Evolutionary conservation across 2,113 vertebrate genomes (phyloP), one percentile per base, ranked within the genome.

Genomic region (Podiceps cristatus): DNA sequence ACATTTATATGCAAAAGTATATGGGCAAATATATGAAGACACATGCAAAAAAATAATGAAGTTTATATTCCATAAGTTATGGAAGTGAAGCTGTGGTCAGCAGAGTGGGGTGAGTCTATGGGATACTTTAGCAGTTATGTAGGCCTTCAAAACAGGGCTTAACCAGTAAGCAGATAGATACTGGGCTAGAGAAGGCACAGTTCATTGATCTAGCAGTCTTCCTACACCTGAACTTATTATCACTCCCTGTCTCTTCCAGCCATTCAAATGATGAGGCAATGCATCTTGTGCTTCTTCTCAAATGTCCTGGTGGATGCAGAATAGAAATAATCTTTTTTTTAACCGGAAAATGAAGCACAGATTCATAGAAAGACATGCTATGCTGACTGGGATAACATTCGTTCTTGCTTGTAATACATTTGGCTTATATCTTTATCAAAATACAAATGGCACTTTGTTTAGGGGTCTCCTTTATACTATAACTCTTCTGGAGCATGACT

Each of bases 71-170:
- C 2, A 0, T 9, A 23, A 29, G 12, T 8, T 56, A 44, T 0
- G 0, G 49, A 75, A 92, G 47, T 19, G 68, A 55, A 80, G 60
- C 28, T 74, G 35, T 8, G 4, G 35, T 78, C 73, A 85, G 44
- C 53, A 79, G 22, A 52, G 53, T 31, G 63, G 27, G 31, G 23
- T 25, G 19, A 80, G 23, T 33, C 27, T 50, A 2, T 20, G 23
- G 8, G 28, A 60, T 13, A 53, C 2, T 33, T 75, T 8, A 55
- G 11, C 14, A 91, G 31, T 52, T 69, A 66, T 0, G 0, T 1
- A 93, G 25, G 14, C 28, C 42, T 77, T 71, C 31, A 67, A 71
- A 87, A 50, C 31, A 84, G 27, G 63, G 18, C 8, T 76, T 66
- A 66, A 71, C 4, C 13, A 40, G 14, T 12, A 42, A 84, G 59